These are phyloP conservation scores for Edolisoma coerulescens DNA, from an alignment of 2,113 vertebrate species.

Conservation along the genomic window DNA sequence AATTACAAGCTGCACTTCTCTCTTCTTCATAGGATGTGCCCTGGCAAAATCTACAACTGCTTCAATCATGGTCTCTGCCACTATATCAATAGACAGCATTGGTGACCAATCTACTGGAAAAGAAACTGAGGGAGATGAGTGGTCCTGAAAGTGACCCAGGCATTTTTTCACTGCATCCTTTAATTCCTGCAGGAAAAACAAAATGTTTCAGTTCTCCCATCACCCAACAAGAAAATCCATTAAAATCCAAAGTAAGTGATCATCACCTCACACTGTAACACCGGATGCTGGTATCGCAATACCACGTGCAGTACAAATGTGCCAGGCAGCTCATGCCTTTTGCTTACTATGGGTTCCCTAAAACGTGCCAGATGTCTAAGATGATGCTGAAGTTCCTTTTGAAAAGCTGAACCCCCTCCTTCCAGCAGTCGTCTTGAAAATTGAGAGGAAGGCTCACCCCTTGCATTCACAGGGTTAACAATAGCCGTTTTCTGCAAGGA, in stretches of 20 bases:
- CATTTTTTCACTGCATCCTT: neutral
- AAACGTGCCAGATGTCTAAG: accelerated
- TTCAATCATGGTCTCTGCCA: slow-evolving; percentile 66
- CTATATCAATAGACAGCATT: neutral
- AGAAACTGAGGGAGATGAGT: slow-evolving; percentile 58
- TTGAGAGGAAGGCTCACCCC: accelerated
- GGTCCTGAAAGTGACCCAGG: neutral
- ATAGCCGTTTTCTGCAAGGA: slow-evolving; percentile 77
- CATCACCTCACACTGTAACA: neutral
- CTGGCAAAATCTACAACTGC: slow-evolving; percentile 62
- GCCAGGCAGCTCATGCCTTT: slow-evolving; percentile 6
- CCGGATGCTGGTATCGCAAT: accelerated
- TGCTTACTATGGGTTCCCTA: neutral
- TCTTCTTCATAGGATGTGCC: accelerated
- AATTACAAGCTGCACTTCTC: slow-evolving; percentile 76
- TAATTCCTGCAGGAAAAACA: slow-evolving; percentile 68
- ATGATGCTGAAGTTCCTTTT: neutral
- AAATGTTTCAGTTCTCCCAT: neutral
- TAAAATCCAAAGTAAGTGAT: neutral
- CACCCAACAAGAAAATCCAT: neutral
- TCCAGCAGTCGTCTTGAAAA: slow-evolving; percentile 50
- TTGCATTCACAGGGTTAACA: slow-evolving; percentile 48
- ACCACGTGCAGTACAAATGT: slow-evolving; percentile 64
- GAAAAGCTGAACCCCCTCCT: slow-evolving; percentile 57
- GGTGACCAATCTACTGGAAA: slow-evolving; percentile 76